Evolutionary conservation across 2,797 vertebrate species (phyloP).

Genomic region (Falco cherrug): DNA sequence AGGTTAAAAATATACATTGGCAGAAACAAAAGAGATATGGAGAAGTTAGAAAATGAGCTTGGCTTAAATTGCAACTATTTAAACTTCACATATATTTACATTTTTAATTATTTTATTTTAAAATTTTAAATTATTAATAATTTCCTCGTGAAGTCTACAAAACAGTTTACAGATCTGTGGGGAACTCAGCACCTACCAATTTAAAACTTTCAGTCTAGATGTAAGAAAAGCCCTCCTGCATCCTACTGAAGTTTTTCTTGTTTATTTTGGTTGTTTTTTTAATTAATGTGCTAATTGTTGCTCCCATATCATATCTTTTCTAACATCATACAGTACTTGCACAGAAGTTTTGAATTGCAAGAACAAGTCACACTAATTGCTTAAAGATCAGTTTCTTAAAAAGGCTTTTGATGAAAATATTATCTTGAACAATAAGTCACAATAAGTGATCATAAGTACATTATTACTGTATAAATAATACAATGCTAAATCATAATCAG

Average conservation of each 20-base stretch:
- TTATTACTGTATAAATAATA: neutral
- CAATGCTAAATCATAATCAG: neutral
- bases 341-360: neutral
- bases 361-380: neutral
- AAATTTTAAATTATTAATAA: neutral
- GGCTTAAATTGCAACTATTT: neutral
- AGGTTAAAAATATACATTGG: neutral
- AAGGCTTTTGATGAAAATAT: neutral
- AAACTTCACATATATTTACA: neutral
- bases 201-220: neutral
- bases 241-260: neutral
- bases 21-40: neutral
- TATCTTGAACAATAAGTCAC: neutral
- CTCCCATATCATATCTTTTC: neutral
- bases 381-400: neutral
- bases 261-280: neutral
- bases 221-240: neutral
- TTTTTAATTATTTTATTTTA: neutral
- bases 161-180: neutral
- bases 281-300: neutral
- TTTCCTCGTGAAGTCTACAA: neutral
- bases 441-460: neutral
- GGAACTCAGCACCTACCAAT: neutral
- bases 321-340: neutral
- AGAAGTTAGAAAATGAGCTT: neutral